Base-by-base conservation (phyloP, 2,113 vertebrate genomes). In the Camelus dromedarius region DNA sequence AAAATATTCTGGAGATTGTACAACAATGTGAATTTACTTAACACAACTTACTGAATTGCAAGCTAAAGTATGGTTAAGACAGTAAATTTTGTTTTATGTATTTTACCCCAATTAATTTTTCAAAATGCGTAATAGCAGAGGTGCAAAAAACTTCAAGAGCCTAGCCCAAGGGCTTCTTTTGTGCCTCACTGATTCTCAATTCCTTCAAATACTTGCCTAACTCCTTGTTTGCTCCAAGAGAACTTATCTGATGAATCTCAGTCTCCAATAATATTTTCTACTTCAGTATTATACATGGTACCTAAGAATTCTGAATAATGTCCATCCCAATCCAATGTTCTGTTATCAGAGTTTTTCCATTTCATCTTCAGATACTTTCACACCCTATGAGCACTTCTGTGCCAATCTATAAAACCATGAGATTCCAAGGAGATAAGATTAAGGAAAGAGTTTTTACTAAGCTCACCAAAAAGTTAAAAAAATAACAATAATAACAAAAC, bases 321-420 rank as follows among this genome's bases (percentile, higher is more conserved):
- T 62, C 28, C 81, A 58, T 83, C 54, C 3, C 38, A 77, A 73
- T 54, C 9, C 18, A 66, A 50, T 6, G 18, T 3, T 52, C 5
- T 75, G 3, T 32, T 32, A 38, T 70, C 30, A 92, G 42, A 46
- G 11, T 54, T 89, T 67, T 92, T 56, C 48, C 69, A 77, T 56
- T 80, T 94, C 70, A 38, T 67, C 50, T 79, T n/a, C n/a, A 67
- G 38, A 16, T 83, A 93, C 30, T 42, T 96, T 90, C 42, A 91
- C 50, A 8, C 32, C 46, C 32, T 48, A 75, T 62, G n/a, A 35
- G 9, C 15, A 42, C 6, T 22, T 13, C 7, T 35, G 20, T 8
- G 35, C 14, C 85, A 58, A 75, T 58, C 19, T 70, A 73, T 54
- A 73, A 92, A 92, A 87, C 10, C 11, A 42, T 9, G 7, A 84